phyloP scores from a whole-genome alignment of 2,113 vertebrate species.

The Lophura nycthemera region DNA sequence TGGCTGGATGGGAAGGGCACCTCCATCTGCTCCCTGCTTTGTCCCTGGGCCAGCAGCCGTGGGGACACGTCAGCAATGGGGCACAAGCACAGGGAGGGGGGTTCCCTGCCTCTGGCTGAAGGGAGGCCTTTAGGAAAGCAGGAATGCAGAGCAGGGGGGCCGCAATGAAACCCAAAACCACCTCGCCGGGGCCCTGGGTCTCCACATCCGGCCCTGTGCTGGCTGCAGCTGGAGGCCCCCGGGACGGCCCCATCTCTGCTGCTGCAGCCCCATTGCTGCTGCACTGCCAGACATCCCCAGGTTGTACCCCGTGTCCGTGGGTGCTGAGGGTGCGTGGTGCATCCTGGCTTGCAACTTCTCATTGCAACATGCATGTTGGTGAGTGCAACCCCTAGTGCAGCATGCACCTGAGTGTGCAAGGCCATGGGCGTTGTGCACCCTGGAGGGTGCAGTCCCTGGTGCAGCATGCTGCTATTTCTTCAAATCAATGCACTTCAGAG shows the following conservation, averaged over 20 bases:
- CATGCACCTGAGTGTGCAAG: neutral
- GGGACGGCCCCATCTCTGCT: neutral
- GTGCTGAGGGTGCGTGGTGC: neutral
- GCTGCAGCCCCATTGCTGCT: neutral
- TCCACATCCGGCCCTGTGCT: neutral
- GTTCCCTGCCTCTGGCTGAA: neutral
- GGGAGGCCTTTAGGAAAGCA: neutral
- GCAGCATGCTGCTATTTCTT: no score
- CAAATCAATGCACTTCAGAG: no score
- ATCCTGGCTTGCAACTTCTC: neutral
- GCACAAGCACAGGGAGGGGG: neutral
- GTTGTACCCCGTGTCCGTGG: neutral
- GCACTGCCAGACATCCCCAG: neutral
- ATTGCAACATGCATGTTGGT: accelerated
- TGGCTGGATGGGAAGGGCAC: neutral
- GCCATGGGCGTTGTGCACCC: no score
- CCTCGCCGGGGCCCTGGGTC: neutral
- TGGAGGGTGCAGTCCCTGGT: neutral
- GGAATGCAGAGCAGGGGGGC: conserved; percentile 5
- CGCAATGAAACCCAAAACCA: conserved; percentile 21
- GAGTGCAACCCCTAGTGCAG: neutral
- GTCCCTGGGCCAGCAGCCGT: accelerated
- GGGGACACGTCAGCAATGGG: neutral
- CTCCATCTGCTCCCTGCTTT: neutral
- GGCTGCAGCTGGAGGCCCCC: neutral